Base-by-base conservation (phyloP, 1,140 invertebrate species). In the Formica selysi region DNA sequence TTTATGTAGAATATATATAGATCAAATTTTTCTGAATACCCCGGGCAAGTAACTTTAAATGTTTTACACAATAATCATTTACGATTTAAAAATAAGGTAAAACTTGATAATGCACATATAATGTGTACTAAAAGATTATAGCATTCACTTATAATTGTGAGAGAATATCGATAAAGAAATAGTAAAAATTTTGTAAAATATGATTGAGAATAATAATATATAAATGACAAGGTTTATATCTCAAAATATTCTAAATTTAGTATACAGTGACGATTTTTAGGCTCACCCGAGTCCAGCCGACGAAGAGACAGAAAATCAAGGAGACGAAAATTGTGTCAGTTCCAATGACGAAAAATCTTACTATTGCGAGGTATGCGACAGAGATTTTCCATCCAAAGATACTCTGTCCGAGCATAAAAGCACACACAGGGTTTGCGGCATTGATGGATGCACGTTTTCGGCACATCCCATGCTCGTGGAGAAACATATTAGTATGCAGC, bases 401-500 rank as follows among this genome's bases (percentile, higher is more conserved):
- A 92, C 96, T 85, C 96, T 97, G 67, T 90, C 96, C 62, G 94
- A 95, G 67, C 98, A 98, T 93, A 95, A 96, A 87, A 91, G 94
- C 4, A 96, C 96, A 87, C 98, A 98, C 94, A 95, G 96, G 94
- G 94, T 96, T 93, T 98, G 98, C 92, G 97, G 97, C 61, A 96
- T 97, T 22, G 97, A 98, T 91, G 97, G 97, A n/a, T 98, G 98
- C 92, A 96, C 95, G 36, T 98, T 98, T 95, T 95, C 96, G 19
- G 98, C 97, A 22, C 96, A 98, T 93, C 96, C 97, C 11, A 97
- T 97, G 92, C 94, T 98, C 2, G 96, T 99, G 19, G 96, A 97
- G 76, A 97, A 97, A 89, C 98, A 98, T 92, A 96, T 98, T 87
- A 95, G 96, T 94, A 97, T 97, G 95, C 97, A 98, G 95, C 98